Percentiles rank a stretch among this genome's conserved stretches.
phyloP scores from a whole-genome alignment of 1,140 invertebrate genomes.

The Chionoecetes opilio region DNA sequence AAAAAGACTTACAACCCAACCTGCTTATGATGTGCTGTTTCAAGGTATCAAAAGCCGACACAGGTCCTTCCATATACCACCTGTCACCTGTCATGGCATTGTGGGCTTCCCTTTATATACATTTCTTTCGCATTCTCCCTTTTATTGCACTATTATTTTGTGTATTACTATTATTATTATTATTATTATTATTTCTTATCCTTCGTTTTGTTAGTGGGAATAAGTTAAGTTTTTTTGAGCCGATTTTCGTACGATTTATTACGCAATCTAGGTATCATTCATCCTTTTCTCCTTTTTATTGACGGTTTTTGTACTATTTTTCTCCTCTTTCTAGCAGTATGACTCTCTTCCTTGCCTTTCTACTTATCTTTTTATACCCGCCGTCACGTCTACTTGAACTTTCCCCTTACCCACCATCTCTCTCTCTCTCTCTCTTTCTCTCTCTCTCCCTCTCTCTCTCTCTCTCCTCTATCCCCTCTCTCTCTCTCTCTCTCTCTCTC shows the following conservation, averaged over 20 bases:
- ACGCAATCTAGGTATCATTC: too few relatives aligned
- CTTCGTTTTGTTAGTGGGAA: too few relatives aligned
- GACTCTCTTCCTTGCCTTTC: neutral
- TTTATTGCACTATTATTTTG: neutral
- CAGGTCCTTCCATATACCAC: neutral
- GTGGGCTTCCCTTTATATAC: neutral
- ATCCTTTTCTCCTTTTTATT: too few relatives aligned
- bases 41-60: neutral
- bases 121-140: neutral
- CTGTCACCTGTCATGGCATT: neutral
- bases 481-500: slow-evolving; percentile 19
- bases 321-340: neutral
- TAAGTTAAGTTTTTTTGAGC: too few relatives aligned
- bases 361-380: neutral
- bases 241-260: too few relatives aligned
- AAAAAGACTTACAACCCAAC: neutral
- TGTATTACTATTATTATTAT: neutral
- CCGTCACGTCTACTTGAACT: neutral
- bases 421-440: slow-evolving; percentile 1
- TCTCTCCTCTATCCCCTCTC: too few relatives aligned
- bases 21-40: neutral
- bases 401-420: neutral
- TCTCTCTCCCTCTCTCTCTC: too few relatives aligned
- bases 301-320: neutral
- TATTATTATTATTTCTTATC: neutral